Percentiles rank a stretch among this genome's conserved stretches.
Conservation (phyloP, 2,797 vertebrate species). For the Tapirus indicus region DNA sequence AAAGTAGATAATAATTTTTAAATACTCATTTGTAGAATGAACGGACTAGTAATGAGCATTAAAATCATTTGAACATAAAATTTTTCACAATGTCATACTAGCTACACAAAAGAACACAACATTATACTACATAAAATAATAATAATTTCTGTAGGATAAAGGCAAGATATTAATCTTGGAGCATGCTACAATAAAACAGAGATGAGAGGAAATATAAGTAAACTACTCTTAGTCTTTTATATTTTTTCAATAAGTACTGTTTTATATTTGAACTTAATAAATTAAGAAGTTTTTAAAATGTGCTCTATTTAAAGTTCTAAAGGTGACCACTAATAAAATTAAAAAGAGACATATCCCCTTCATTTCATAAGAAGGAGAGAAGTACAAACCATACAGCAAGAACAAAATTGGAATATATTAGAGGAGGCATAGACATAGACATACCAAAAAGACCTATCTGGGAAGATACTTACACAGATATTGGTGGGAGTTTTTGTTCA, state of each 20-base stretch:
- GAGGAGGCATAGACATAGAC: background rate
- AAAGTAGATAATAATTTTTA: background rate
- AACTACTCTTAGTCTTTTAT: background rate
- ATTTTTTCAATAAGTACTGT: background rate
- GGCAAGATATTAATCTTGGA: background rate
- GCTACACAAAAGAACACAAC: background rate
- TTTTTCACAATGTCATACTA: background rate
- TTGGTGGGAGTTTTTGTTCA: background rate
- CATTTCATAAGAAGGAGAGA: background rate
- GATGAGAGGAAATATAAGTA: background rate
- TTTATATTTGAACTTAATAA: background rate
- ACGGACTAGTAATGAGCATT: background rate
- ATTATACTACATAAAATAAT: background rate
- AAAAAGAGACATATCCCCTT: background rate
- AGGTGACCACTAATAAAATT: background rate
- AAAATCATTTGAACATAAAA: background rate
- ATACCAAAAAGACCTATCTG: background rate
- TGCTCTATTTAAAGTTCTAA: background rate
- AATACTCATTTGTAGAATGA: background rate
- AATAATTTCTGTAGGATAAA: background rate
- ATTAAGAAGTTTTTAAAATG: background rate
- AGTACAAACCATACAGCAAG: background rate
- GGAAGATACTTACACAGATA: background rate
- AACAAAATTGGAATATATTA: background rate
- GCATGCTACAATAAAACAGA: background rate